Evolutionary conservation across 2,113 vertebrate species (phyloP).

Genomic region (Osmerus mordax): DNA sequence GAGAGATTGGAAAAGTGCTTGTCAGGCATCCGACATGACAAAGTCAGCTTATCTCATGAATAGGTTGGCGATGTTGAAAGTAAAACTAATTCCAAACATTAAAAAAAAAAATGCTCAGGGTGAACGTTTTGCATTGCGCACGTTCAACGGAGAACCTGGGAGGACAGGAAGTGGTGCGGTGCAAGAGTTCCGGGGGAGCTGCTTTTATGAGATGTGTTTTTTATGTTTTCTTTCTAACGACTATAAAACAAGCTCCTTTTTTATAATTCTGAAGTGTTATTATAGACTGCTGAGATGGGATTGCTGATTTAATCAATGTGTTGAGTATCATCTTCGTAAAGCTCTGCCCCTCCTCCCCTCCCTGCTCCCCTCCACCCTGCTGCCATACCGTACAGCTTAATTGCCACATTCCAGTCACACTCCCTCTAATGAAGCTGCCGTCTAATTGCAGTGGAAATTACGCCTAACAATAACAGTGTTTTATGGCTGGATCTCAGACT

Average conservation of each 20-base stretch:
- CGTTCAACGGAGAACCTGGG: too few species aligned
- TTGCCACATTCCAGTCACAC: slow-evolving; percentile 62
- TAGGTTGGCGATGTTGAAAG: too few species aligned
- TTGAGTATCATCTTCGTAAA: slow-evolving; percentile 24
- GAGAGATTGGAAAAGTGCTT: too few species aligned
- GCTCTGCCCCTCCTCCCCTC: slow-evolving; percentile 1
- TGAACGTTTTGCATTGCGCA: too few species aligned
- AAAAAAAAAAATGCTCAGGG: too few species aligned
- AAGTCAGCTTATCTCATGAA: too few species aligned
- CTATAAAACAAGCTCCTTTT: slow-evolving; percentile 3
- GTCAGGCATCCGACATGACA: too few species aligned
- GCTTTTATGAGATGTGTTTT: too few species aligned
- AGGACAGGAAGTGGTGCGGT: too few species aligned
- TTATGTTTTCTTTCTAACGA: too few species aligned
- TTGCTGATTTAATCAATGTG: slow-evolving; percentile 38
- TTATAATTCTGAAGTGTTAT: background rate
- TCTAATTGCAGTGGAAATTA: slow-evolving; percentile 70
- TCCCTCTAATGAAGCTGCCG: slow-evolving; percentile 64
- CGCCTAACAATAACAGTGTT: slow-evolving; percentile 65
- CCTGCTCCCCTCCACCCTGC: slow-evolving; percentile 13
- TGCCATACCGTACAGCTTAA: slow-evolving; percentile 43
- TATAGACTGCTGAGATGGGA: slow-evolving; percentile 23
- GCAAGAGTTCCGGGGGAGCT: too few species aligned
- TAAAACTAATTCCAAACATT: too few species aligned
- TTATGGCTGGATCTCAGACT: slow-evolving; percentile 62